Base-by-base conservation (phyloP, 2,888 invertebrate genomes). In the Philhelius pedissequus region DNA sequence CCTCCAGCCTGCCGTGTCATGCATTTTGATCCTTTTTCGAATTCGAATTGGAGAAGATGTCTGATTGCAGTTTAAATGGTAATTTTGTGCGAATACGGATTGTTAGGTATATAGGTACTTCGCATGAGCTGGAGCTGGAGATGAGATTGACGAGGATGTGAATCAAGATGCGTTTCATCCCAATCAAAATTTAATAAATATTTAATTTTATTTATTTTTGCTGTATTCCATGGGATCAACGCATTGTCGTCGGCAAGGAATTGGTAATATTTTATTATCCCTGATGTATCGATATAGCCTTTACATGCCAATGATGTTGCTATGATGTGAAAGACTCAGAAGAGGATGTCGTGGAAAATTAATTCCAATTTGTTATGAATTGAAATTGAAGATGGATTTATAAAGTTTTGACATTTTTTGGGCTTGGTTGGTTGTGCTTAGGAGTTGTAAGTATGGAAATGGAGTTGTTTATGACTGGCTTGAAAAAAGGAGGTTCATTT, bases 1-100 rank as follows among this genome's bases (percentile, higher is more conserved):
- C n/a, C n/a, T n/a, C n/a, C 15, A 2, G 13, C 22, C 22, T 56
- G 5, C 38, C 11, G 20, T 1, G 35, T 20, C 20, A 35, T 22
- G 7, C 8, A 35, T 20, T 32, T 30, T 48, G 48, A 64, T 45
- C 45, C 64, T 48, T 64, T 64, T 70, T 69, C 69, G 54, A 64
- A 52, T 70, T 69, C 69, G 54, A 64, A 52, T 77, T 45, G 56
- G 58, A 50, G 64, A 25, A 52, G 70, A 70, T 68, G 75, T 84
- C 84, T 84, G 84, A 84, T 84, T 84, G 84, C 84, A 80, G 84
- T 84, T 80, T 84, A 84, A 84, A 84, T 84, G 84, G 84, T 84
- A 84, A 84, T 84, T 80, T 80, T 80, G 80, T 76, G 78, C 84
- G 71, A 80, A 66, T 80, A 38, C 80, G 80, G 84, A 80, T 79